phyloP scores from a whole-genome alignment of 2,797 vertebrate species.

The Anableps anableps region DNA sequence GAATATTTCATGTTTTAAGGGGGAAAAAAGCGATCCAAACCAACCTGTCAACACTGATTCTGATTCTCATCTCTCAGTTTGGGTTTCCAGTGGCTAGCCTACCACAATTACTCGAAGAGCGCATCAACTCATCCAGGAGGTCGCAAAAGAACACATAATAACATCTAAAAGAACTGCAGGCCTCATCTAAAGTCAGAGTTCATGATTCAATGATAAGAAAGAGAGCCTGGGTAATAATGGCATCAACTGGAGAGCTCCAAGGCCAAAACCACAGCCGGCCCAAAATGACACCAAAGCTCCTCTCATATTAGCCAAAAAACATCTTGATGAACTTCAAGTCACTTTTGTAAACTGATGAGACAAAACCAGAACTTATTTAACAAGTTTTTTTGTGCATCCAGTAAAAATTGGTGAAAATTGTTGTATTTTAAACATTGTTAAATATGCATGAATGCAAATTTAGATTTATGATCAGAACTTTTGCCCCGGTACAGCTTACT shows the following conservation, averaged over 20 bases:
- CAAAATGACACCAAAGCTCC: neutral
- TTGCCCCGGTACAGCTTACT: no score
- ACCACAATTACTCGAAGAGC: no score
- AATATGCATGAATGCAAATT: no score
- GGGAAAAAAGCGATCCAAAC: neutral
- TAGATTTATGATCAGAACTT: no score
- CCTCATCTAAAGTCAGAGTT: neutral
- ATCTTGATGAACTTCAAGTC: neutral
- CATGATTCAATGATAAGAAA: neutral
- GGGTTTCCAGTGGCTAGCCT: neutral
- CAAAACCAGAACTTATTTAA: neutral
- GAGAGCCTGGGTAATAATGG: neutral
- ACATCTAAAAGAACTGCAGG: neutral
- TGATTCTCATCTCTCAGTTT: neutral
- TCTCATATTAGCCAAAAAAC: neutral
- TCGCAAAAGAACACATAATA: neutral
- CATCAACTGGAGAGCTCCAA: neutral
- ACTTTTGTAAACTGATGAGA: neutral
- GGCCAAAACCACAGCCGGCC: neutral
- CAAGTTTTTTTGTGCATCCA: neutral
- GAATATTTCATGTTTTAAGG: neutral
- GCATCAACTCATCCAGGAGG: neutral
- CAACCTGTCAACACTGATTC: neutral
- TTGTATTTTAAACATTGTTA: neutral
- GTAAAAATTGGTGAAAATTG: neutral